Evolutionary conservation across 2,113 vertebrate genomes (phyloP), one percentile per base, ranked within the genome.

Genomic region (Macheiramphus alcinus): DNA sequence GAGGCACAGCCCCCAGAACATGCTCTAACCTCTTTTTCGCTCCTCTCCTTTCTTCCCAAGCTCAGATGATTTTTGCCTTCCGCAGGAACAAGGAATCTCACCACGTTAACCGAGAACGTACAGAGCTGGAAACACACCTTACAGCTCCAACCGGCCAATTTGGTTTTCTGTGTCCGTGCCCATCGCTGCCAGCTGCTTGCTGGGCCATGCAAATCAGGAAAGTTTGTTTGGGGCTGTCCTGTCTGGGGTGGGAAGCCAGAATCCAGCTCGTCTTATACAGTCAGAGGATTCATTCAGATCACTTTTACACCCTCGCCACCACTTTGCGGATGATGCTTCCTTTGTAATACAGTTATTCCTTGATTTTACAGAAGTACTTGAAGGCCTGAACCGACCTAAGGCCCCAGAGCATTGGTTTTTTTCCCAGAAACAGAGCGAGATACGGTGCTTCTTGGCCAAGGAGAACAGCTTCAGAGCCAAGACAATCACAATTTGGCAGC

Each of bases 401-500:
- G 58, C 36, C 36, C 45, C 40, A 32, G 40, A 91, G 74, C 22
- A 7, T 21, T 42, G 38, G 2, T 52, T 26, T 52, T 50, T 50
- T 34, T 4, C 40, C 88, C 80, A 80, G 91, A 72, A 93, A 52
- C 25, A 45, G 50, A 48, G 47, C 0, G 1, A 88, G 79, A 56
- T 38, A 14, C 7, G 22, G 53, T 7, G 7, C 52, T 88, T 56
- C 63, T 62, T 91, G 94, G 94, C 84, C 27, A 52, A 55, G 50
- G 38, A 91, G 65, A 76, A 9, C 26, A 62, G 63, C 36, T 56
- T 45, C 53, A 43, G 36, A 86, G 93, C 80, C 87, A 88, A 93
- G 74, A 36, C 83, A 78, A 81, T 84, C 68, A 53, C 38, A 48
- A 50, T 53, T 59, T 81, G 94, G 84, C 94, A 94, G 80, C 42